These are phyloP conservation scores for Troides oblongomaculatus DNA, from an alignment of 2,888 invertebrate species.

Conservation along the genomic window DNA sequence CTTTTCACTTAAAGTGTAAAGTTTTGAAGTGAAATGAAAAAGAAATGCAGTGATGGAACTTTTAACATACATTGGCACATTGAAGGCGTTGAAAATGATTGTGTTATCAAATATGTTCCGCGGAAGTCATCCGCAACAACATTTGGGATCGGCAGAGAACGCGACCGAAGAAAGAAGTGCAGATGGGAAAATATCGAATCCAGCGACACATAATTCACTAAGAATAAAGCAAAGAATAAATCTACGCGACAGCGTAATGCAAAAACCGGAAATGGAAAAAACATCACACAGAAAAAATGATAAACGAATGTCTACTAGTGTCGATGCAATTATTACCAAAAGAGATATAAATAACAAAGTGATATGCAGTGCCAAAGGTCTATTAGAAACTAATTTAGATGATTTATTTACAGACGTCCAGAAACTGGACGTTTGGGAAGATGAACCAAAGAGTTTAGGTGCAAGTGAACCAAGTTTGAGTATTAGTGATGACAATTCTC, in stretches of 20 bases:
- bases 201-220: conserved; percentile 59
- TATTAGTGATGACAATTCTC: conserved; percentile 52
- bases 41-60: conserved; percentile 79
- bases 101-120: conserved; percentile 75
- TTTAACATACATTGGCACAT: conserved; percentile 66
- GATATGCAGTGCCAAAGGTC: conserved; percentile 79
- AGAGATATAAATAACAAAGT: conserved; percentile 70
- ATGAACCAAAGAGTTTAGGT: conserved; percentile 66
- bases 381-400: conserved; percentile 77
- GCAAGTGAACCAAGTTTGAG: conserved; percentile 71
- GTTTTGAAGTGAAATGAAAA: conserved; percentile 59
- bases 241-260: conserved; percentile 58
- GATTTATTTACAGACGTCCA: conserved; percentile 69
- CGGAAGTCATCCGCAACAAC: conserved; percentile 62
- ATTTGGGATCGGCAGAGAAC: conserved; percentile 51
- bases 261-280: conserved; percentile 46
- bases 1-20: conserved; percentile 47
- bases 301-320: conserved; percentile 67
- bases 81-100: conserved; percentile 77
- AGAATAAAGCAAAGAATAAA: conserved; percentile 64
- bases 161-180: conserved; percentile 39
- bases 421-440: conserved; percentile 56
- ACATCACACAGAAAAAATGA: conserved; percentile 53
- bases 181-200: conserved; percentile 45
- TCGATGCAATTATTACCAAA: conserved; percentile 62